Base-by-base conservation (phyloP, 1,140 invertebrate species). In the Hormaphis cornu region DNA sequence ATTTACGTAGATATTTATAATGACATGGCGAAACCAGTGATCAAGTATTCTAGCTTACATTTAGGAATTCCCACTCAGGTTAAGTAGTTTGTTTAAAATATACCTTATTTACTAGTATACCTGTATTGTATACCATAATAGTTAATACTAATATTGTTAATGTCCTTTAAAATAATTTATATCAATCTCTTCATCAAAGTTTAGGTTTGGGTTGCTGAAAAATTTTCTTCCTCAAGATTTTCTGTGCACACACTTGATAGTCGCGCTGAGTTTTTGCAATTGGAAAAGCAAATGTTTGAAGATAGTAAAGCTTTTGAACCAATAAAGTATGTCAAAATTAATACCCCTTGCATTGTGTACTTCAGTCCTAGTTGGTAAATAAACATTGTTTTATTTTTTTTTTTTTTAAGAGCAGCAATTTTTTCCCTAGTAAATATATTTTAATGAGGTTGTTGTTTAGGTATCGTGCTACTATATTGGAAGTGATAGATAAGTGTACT, bases 181-280 rank as follows among this genome's bases (percentile, higher is more conserved):
- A n/a, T n/a, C n/a, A n/a, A n/a, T n/a, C n/a, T n/a, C n/a, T n/a
- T n/a, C 9, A 56, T 16, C 37, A 24, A 22, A 2, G 2, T 8
- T 20, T 50, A 66, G 61, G 61, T 66, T 30, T 66, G 61, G 61
- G 18, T 66, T 3, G 61, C 44, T 4, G 42, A 66, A 33, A 66
- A 66, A 66, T 50, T 66, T 35, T 66, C 61, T 35, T 20, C 44
- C 30, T 50, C 44, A 7, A 46, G 0, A 30, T 66, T 30, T n/a
- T 48, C 12, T 1, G 61, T 66, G 3, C 28, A 66, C 3, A 66
- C 61, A 1, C n/a, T 6, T 6, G n/a, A 66, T n/a, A 66, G 61
- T 35, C 61, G 61, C 4, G 3, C 35, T 22, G 61, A 66, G 33
- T 48, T 66, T 16, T 16, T 33, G 18, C 6, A 14, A 20, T 48